Conservation (phyloP, 2,113 vertebrate genomes). For the Fregata magnificens region DNA sequence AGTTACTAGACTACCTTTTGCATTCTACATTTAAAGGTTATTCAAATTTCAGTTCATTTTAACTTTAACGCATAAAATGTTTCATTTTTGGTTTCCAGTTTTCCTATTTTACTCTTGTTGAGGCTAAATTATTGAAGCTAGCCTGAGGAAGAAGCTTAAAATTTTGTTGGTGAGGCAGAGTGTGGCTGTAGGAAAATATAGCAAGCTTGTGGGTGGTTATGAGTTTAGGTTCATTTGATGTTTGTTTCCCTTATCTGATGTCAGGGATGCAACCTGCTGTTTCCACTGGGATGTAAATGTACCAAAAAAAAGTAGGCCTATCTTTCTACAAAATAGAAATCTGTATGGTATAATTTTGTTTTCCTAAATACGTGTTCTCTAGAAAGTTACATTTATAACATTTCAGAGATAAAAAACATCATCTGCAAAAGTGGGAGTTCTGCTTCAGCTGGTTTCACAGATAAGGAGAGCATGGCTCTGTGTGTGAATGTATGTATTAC, state of each 20-base stretch:
- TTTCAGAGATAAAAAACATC: background rate
- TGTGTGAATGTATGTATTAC: background rate
- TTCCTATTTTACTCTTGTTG: background rate
- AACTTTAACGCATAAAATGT: background rate
- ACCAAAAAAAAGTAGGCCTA: background rate
- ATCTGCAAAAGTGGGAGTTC: background rate
- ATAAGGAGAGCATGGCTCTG: background rate
- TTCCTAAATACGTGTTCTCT: background rate
- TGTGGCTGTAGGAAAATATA: background rate
- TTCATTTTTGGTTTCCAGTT: background rate
- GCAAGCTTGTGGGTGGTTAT: background rate
- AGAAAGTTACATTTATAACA: background rate
- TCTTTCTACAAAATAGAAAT: background rate
- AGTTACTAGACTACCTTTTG: background rate
- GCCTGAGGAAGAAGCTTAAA: background rate
- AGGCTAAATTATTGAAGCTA: background rate
- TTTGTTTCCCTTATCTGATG: background rate
- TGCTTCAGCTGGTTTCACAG: background rate
- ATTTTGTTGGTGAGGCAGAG: background rate
- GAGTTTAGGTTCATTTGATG: background rate
- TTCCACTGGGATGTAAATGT: background rate
- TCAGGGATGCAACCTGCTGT: background rate
- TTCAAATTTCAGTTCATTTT: background rate
- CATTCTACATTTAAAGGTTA: background rate
- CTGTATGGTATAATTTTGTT: background rate